Evolutionary conservation across 2,113 vertebrate species (phyloP), one percentile per base, ranked within the genome.

Genomic region (Perognathus longimembris): DNA sequence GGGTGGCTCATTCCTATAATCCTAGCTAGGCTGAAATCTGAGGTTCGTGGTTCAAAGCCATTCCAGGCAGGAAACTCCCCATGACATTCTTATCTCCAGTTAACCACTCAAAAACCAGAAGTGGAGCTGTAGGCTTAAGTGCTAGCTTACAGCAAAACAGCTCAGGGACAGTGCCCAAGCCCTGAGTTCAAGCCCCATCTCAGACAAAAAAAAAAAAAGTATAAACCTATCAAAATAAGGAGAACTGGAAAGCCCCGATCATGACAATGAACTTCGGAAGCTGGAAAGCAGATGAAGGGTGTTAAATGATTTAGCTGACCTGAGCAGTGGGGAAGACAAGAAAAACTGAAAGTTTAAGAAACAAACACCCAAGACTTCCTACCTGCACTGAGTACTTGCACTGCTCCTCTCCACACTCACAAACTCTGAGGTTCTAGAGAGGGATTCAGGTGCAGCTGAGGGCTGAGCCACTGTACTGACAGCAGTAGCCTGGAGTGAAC

Each of bases 201-300:
- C 5, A 24, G 36, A 45, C 15, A 50, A 73, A 73, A 71, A 5
- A 71, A 73, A 18, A 32, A 80, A 88, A 89, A 45, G 38, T 63
- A 63, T 6, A 86, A 79, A 61, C 2, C 6, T 32, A 69, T 5
- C 42, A 94, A 30, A 40, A 40, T 85, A 59, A 15, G 28, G 63
- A 64, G 40, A 90, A 82, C 9, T 84, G 80, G 36, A 36, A 38
- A 91, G 8, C 42, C 79, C 42, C 79, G 42, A 59, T 12, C 38
- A 77, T 42, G 74, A 64, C 34, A 81, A 20, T 74, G 59, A 86
- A 22, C n/a, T 90, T 77, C 85, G 32, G 79, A 90, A 82, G 45
- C 36, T 61, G n/a, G 54, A 90, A 88, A 80, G 66, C 40, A 75
- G 28, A 84, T 11, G 3, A 57, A 86, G 38, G 75, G 22, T 61